These are phyloP conservation scores for Ornithorhynchus anatinus DNA, from an alignment of 2,113 vertebrate species.

Conservation along the genomic window DNA sequence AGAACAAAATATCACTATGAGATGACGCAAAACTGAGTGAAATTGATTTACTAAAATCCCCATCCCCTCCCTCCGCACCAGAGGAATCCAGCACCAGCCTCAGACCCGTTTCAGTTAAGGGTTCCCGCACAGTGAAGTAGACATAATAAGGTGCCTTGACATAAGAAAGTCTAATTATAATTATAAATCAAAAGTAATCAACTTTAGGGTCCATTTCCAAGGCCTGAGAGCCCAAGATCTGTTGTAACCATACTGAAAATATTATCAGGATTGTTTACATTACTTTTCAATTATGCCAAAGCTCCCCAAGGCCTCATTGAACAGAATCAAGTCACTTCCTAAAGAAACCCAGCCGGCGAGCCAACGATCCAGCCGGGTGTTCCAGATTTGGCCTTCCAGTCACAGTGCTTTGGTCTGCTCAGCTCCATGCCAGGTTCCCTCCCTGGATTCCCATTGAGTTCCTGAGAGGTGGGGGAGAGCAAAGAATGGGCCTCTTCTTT, in stretches of 20 bases:
- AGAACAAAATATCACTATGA: too few relatives aligned
- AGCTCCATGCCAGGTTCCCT: neutral
- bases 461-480: too few relatives aligned
- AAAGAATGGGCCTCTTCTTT: too few relatives aligned
- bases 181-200: constrained; percentile 60
- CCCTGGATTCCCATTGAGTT: neutral
- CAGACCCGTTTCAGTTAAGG: neutral
- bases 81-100: neutral
- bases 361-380: neutral
- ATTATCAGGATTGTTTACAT: constrained; percentile 49
- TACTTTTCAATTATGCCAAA: constrained; percentile 41
- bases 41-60: too few relatives aligned
- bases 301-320: neutral
- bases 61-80: neutral
- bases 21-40: too few relatives aligned
- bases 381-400: neutral
- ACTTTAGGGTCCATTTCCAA: constrained; percentile 56
- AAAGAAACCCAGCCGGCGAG: neutral
- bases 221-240: constrained; percentile 9
- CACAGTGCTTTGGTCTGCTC: neutral
- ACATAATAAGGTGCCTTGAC: constrained; percentile 11
- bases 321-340: neutral
- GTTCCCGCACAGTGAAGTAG: neutral
- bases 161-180: constrained; percentile 50
- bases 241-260: constrained; percentile 51